Percentiles rank a stretch among this genome's conserved stretches.
These are phyloP conservation scores for Bugula neritina DNA, from an alignment of 2,888 invertebrate species.

Conservation along the genomic window DNA sequence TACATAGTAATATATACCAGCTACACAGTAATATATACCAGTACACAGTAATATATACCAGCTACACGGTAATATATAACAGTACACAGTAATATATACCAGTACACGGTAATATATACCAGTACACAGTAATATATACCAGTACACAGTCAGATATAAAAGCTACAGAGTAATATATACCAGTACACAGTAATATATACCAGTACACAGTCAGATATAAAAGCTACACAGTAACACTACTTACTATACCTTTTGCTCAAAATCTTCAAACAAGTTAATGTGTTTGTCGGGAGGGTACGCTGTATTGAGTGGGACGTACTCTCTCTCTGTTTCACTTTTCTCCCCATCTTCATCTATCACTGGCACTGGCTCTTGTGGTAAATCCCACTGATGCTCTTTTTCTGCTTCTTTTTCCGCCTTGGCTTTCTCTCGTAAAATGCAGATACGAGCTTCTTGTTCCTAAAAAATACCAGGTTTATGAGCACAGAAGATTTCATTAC, in stretches of 20 bases:
- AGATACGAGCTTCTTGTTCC: slow-evolving; percentile 78
- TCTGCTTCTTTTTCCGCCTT: slow-evolving; percentile 29
- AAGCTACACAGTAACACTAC: too few relatives aligned
- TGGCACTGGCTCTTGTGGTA: slow-evolving; percentile 12
- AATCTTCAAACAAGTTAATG: slow-evolving; percentile 79
- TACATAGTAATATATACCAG: too few relatives aligned
- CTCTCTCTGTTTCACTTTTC: slow-evolving; percentile 52
- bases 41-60: too few relatives aligned
- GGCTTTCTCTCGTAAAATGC: slow-evolving; percentile 65
- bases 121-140: too few relatives aligned
- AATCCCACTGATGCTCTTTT: slow-evolving; percentile 17
- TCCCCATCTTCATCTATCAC: slow-evolving; percentile 28
- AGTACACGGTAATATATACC: too few relatives aligned
- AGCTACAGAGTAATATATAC: too few relatives aligned
- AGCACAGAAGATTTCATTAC: slow-evolving; percentile 17
- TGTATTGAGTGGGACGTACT: slow-evolving; percentile 36
- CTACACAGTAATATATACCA: too few relatives aligned
- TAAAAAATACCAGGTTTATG: slow-evolving; percentile 47
- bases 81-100: too few relatives aligned
- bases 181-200: too few relatives aligned
- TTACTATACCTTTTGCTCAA: slow-evolving; percentile 63
- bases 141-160: too few relatives aligned
- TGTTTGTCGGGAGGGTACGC: slow-evolving; percentile 56
- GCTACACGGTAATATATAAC: too few relatives aligned
- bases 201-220: too few relatives aligned